Evolutionary conservation across 2,113 vertebrate genomes (phyloP).

Genomic region (Cromileptes altivelis): DNA sequence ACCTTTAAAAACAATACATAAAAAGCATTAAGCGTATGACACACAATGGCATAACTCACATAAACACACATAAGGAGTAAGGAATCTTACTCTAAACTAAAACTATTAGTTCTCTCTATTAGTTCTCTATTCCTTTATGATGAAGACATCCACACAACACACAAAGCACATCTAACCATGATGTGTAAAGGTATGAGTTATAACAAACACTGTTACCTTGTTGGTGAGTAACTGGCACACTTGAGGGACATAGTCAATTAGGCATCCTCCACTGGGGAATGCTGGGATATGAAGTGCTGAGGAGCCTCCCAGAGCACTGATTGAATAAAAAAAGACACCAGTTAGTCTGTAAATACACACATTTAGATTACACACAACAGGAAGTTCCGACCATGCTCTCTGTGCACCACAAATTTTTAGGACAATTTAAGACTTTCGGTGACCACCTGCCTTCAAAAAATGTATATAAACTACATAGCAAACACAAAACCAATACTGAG

Average conservation of each 20-base stretch:
- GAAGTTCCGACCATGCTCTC: neutral
- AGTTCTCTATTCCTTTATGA: neutral
- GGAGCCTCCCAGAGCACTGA: conserved; percentile 95
- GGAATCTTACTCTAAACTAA: neutral
- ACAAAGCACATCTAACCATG: neutral
- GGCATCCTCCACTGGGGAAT: conserved; percentile 96
- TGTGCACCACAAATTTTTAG: neutral
- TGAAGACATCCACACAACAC: neutral
- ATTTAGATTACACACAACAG: neutral
- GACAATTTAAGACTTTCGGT: neutral
- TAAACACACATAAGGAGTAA: neutral
- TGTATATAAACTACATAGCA: neutral
- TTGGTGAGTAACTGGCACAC: conserved; percentile 97
- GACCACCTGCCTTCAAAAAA: conserved; percentile 1
- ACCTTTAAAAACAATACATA: too few relatives aligned
- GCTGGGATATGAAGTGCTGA: conserved; percentile 97
- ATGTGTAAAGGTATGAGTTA: neutral
- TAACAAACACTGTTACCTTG: conserved; percentile 88
- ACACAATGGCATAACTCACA: too few relatives aligned
- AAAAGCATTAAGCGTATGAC: too few relatives aligned
- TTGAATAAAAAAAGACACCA: conserved; percentile 46
- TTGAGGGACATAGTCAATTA: conserved; percentile 99
- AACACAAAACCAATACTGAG: neutral
- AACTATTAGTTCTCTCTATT: too few relatives aligned
- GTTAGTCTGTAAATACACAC: neutral